phyloP scores from a whole-genome alignment of 1,140 invertebrate species.

The Penaeus chinensis region DNA sequence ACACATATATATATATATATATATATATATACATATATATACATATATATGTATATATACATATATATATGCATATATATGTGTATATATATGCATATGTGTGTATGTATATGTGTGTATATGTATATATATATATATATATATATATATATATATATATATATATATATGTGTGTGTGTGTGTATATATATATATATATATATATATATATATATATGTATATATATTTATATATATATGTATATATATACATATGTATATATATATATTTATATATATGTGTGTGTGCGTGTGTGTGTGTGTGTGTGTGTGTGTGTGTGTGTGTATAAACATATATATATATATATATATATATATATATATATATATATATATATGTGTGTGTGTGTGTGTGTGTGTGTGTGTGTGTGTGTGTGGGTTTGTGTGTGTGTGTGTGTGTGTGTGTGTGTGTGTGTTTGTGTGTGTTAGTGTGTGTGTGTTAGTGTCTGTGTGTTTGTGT shows the following conservation, averaged over 20 bases:
- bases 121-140: constrained; percentile 3
- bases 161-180: constrained; percentile 22
- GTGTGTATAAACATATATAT: constrained; percentile 22
- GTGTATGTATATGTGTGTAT: constrained; percentile 7
- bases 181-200: constrained; percentile 22
- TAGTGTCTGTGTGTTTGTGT: too few relatives aligned
- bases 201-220: constrained; percentile 22
- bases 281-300: not conserved
- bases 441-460: too few relatives aligned
- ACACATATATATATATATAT: not conserved
- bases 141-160: constrained; percentile 23
- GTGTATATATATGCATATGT: constrained; percentile 8
- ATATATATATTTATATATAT: constrained; percentile 17
- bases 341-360: constrained; percentile 19
- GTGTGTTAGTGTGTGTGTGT: too few relatives aligned
- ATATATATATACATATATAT: not conserved
- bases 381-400: not conserved
- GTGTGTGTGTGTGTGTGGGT: not conserved
- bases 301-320: not conserved
- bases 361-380: constrained; percentile 15
- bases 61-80: not conserved
- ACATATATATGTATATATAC: not conserved
- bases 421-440: too few relatives aligned
- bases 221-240: not conserved
- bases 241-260: constrained; percentile 13